Evolutionary conservation across 1,140 invertebrate species (phyloP).

Genomic region (Phymastichus coffea): DNA sequence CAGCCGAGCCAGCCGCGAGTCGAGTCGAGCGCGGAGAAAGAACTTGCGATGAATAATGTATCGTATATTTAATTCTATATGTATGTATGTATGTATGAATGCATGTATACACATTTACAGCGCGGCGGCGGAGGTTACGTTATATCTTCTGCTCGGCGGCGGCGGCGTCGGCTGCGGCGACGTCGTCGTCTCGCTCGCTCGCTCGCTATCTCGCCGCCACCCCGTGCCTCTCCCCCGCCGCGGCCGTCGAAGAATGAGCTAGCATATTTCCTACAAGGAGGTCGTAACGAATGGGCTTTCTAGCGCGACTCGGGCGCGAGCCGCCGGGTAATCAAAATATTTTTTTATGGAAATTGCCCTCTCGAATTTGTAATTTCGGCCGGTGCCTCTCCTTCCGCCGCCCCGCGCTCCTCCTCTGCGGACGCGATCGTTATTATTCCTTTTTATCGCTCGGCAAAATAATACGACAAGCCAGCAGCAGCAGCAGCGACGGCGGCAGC

Average conservation of each 20-base stretch:
- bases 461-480: no score
- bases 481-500: no score
- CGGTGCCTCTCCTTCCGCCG: slow-evolving; percentile 3
- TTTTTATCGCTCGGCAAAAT: not conserved
- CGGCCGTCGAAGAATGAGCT: slow-evolving; percentile 42
- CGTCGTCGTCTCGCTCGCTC: slow-evolving; percentile 20
- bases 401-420: not conserved
- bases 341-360: slow-evolving; percentile 28
- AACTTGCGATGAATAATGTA: slow-evolving; percentile 59
- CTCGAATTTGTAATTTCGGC: slow-evolving; percentile 26
- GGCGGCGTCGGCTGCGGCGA: no score
- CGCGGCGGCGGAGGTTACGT: not conserved
- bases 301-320: slow-evolving; percentile 33
- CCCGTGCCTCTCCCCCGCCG: slow-evolving; percentile 28
- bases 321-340: slow-evolving; percentile 23
- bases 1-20: no score
- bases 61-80: slow-evolving; percentile 58
- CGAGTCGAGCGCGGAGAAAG: no score
- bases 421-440: not conserved
- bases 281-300: slow-evolving; percentile 54
- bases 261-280: slow-evolving; percentile 52
- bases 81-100: slow-evolving; percentile 43
- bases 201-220: slow-evolving; percentile 26
- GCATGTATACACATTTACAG: slow-evolving; percentile 31
- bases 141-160: not conserved